Percentiles rank a stretch among this genome's conserved stretches.
Conservation (phyloP, 2,888 invertebrate genomes). For the Julus scandinavius region DNA sequence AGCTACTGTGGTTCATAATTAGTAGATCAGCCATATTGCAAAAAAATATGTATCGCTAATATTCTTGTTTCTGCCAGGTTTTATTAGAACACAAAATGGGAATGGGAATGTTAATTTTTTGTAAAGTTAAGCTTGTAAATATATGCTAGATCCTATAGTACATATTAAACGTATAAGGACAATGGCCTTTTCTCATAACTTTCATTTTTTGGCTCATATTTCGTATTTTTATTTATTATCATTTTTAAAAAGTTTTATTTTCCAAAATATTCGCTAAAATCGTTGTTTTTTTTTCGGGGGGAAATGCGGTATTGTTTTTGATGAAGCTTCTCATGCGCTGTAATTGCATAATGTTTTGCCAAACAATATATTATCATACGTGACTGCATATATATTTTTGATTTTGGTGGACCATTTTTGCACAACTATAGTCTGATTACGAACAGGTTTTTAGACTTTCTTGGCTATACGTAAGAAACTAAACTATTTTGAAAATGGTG, state of each 20-base stretch:
- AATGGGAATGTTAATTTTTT: not conserved
- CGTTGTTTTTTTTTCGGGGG: not conserved
- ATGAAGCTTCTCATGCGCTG: not conserved
- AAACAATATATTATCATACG: not conserved
- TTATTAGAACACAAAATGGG: too few species aligned
- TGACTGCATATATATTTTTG: not conserved
- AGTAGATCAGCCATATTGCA: too few species aligned
- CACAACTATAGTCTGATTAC: constrained; percentile 28
- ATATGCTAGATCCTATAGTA: not conserved
- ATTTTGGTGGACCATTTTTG: not conserved
- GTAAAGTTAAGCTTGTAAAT: not conserved
- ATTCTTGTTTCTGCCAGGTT: too few species aligned
- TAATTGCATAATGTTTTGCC: constrained; percentile 17
- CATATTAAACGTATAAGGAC: not conserved
- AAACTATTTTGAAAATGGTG: constrained; percentile 45
- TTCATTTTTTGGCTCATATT: not conserved
- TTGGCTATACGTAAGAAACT: constrained; percentile 14
- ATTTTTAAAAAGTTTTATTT: not conserved
- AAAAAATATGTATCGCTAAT: too few species aligned
- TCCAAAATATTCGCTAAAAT: not conserved
- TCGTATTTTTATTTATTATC: not conserved
- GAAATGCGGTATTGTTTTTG: not conserved
- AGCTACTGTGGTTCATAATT: too few species aligned
- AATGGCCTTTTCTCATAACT: not conserved
- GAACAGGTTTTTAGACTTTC: constrained; percentile 27